phyloP scores from a whole-genome alignment of 2,888 invertebrate genomes.

The Hirtodrosophila cameraria region DNA sequence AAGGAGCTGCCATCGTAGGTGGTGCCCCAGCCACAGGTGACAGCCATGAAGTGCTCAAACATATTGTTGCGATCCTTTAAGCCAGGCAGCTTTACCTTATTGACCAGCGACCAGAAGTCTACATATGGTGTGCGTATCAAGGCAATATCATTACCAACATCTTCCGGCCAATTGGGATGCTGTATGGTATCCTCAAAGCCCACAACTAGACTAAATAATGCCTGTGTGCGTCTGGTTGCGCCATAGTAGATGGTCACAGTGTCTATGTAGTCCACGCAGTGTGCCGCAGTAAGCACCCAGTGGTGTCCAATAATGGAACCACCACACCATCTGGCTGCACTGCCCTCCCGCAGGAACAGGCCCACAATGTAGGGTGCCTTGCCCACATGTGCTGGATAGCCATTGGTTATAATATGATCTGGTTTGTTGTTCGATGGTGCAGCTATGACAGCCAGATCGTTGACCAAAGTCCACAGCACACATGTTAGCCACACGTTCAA shows the following conservation, averaged over 20 bases:
- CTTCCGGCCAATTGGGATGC: conserved; percentile 77
- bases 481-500: conserved; percentile 44
- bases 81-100: conserved; percentile 34
- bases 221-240: conserved; percentile 53
- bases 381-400: conserved; percentile 44
- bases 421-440: conserved; percentile 1
- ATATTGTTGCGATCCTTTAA: conserved; percentile 9
- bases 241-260: conserved; percentile 66
- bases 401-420: conserved; percentile 65
- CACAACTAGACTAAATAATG: conserved; percentile 50
- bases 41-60: conserved; percentile 13
- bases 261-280: conserved; percentile 54
- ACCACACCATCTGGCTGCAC: conserved; percentile 51
- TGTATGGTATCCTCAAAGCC: conserved; percentile 49
- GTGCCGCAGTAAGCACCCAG: conserved; percentile 56
- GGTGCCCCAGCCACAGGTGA: conserved; percentile 74
- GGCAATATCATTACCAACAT: conserved; percentile 58
- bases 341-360: conserved; percentile 25
- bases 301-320: conserved; percentile 41
- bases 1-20: conserved; percentile 69
- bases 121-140: conserved; percentile 55
- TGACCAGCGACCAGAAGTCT: conserved; percentile 28
- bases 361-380: conserved; percentile 69
- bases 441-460: conserved; percentile 13
- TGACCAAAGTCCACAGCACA: conserved; percentile 22